Base-by-base conservation (phyloP, 1,140 invertebrate genomes). In the Cyphomyrmex costatus region DNA sequence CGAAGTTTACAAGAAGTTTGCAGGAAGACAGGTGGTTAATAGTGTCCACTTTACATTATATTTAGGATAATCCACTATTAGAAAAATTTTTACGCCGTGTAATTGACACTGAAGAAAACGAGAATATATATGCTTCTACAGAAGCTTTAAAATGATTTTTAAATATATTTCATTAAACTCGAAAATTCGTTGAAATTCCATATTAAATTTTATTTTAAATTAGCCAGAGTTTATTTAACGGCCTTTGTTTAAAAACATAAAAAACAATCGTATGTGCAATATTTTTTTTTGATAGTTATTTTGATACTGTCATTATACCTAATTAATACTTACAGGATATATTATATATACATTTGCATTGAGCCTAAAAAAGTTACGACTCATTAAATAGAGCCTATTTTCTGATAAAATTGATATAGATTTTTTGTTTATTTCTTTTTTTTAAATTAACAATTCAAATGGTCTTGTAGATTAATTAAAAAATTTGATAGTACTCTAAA, bases 1-100 rank as follows among this genome's bases (percentile, higher is more conserved):
- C 12, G 21, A 49, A 74, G 79, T 60, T 83, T 83, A 74, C 53
- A 60, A 73, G 68, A 56, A 83, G 68, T 73, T 83, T 61, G 68
- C 19, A 21, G 36, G 42, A 73, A 27, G 65, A 78, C 66, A 30
- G n/a, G 21, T 14, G n/a, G 51, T 88, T 88, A 68, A 61, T 78
- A 79, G 42, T 49, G 65, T 88, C 65, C 58, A 79, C 74, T 63
- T 74, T 36, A 60, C 30, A 33, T 68, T n/a, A 2, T 30, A 16
- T 70, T 56, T 49, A n/a, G 24, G 2, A 49, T 66, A 42, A 58
- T 60, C 4, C 0, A 7, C 5, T 49, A 30, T 42, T 36, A 10
- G 12, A 71, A 74, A 73, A 36, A 46, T 63, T 27, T 61, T 24
- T 24, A 12, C 3, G 0, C 5, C 7, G 16, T 12, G 1, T 36